Evolutionary conservation across 2,113 vertebrate genomes (phyloP).

Genomic region (Corythornis cristatus): DNA sequence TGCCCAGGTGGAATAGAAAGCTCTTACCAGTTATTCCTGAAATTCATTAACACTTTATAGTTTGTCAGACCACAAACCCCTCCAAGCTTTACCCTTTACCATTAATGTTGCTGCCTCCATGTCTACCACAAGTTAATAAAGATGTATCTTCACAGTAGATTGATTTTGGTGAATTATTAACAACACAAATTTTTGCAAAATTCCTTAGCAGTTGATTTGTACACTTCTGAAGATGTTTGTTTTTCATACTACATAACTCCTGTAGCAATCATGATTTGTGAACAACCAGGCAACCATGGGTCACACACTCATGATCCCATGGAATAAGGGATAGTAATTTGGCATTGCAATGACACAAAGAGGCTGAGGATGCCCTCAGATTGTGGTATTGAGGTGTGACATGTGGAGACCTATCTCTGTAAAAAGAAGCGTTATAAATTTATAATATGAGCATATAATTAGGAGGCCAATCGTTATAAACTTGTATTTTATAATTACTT

Average conservation of each 20-base stretch:
- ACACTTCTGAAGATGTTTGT: neutral
- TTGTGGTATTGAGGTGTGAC: neutral
- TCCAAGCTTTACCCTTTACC: accelerated
- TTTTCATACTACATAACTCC: accelerated
- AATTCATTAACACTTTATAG: neutral
- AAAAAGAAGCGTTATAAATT: neutral
- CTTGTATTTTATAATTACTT: neutral
- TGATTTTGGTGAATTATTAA: neutral
- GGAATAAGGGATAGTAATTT: neutral
- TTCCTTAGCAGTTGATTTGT: neutral
- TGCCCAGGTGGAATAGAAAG: neutral
- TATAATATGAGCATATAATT: neutral
- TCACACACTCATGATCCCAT: accelerated
- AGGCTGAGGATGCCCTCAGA: neutral
- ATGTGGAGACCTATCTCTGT: neutral
- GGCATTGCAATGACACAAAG: neutral
- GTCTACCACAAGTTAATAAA: accelerated
- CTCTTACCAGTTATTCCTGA: neutral
- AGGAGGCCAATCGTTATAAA: neutral
- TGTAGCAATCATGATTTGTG: neutral
- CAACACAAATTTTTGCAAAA: accelerated
- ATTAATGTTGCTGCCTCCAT: neutral
- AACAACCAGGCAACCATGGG: neutral
- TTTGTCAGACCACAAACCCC: accelerated
- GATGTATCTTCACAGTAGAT: neutral